Percentiles rank a stretch among this genome's conserved stretches.
phyloP scores from a whole-genome alignment of 2,797 vertebrate genomes.

The Gadopsis bispinosus region DNA sequence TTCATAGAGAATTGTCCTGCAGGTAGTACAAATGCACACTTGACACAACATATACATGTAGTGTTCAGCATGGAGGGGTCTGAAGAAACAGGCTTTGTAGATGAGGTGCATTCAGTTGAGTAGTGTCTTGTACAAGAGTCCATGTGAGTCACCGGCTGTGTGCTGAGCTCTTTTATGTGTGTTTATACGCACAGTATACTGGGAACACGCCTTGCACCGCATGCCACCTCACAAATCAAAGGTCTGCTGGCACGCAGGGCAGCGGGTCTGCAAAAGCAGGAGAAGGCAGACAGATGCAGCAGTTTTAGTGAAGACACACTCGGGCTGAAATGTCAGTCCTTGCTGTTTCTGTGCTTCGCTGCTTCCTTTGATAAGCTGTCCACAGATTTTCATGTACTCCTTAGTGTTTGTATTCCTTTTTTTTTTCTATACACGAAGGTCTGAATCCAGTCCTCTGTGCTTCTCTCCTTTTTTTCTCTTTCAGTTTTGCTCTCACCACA shows the following conservation, averaged over 20 bases:
- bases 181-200: slow-evolving; percentile 61
- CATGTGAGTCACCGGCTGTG: slow-evolving; percentile 46
- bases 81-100: slow-evolving; percentile 19
- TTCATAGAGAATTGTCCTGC: neutral
- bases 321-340: slow-evolving; percentile 40
- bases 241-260: slow-evolving; percentile 50
- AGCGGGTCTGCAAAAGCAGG: slow-evolving; percentile 39
- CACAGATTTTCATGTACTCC: slow-evolving; percentile 10
- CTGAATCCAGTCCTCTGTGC: neutral
- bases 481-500: slow-evolving; percentile 24
- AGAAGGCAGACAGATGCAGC: slow-evolving; percentile 34
- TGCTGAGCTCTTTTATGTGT: slow-evolving; percentile 69
- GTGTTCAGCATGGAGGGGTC: neutral
- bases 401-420: neutral
- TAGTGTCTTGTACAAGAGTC: slow-evolving; percentile 61
- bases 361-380: slow-evolving; percentile 22
- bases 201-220: slow-evolving; percentile 64
- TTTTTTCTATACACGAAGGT: neutral
- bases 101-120: slow-evolving; percentile 19
- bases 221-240: slow-evolving; percentile 72
- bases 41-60: neutral
- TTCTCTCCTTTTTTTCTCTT: neutral
- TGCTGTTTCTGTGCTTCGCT: slow-evolving; percentile 10
- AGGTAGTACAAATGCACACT: slow-evolving; percentile 7
- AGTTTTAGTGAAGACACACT: slow-evolving; percentile 53